Conservation (phyloP, 2,113 vertebrate species). For the Syrmaticus mikado region DNA sequence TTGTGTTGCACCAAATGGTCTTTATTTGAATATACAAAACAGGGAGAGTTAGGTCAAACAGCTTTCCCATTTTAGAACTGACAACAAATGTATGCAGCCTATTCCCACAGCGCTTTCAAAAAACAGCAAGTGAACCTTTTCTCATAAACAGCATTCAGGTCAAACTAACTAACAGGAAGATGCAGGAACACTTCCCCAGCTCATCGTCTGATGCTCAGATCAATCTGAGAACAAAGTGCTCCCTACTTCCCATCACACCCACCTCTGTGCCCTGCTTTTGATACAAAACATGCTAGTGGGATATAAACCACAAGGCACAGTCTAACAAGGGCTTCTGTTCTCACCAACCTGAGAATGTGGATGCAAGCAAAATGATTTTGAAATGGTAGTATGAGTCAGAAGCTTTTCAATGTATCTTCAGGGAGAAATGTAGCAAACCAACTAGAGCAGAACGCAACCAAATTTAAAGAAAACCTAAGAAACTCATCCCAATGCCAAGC, state of each 20-base stretch:
- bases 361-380: not conserved
- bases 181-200: not conserved
- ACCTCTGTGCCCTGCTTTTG: not conserved
- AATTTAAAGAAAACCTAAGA: not conserved
- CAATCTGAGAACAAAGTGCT: not conserved
- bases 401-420: not conserved
- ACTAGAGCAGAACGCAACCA: not conserved
- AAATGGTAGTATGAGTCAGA: not conserved
- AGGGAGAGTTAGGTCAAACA: not conserved
- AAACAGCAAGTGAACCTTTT: not conserved
- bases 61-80: not conserved
- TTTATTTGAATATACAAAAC: not conserved
- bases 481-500: not conserved
- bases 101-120: not conserved
- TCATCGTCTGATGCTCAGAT: not conserved
- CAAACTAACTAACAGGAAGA: not conserved
- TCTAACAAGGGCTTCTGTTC: not conserved
- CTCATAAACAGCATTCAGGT: not conserved
- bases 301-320: not conserved
- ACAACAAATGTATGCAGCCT: not conserved
- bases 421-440: not conserved
- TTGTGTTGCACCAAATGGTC: not conserved
- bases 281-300: not conserved
- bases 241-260: not conserved
- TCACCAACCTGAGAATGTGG: not conserved